Base-by-base conservation (phyloP, 2,888 invertebrate species). In the Arctia plantaginis region DNA sequence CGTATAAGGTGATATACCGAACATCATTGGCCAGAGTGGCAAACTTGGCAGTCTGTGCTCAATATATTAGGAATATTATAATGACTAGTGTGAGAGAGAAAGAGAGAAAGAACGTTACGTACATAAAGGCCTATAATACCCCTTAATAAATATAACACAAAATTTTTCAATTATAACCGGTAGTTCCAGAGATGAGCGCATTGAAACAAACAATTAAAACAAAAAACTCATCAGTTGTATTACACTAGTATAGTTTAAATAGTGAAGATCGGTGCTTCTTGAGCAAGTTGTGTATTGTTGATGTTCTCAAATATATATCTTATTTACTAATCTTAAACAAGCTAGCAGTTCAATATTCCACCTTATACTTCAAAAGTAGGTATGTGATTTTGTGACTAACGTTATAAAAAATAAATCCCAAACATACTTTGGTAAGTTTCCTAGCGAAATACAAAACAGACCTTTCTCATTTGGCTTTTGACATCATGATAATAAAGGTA, bases 401-500 rank as follows among this genome's bases (percentile, higher is more conserved):
- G 15, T 66, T 39, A 35, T 66, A 66, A 66, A 66, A 39, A 20
- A 12, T 47, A 47, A 18, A 44, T 44, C 12, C 1, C 1, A 66
- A 66, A 4, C 39, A 39, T 18, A 44, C 18, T 44, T 27, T 44
- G 20, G 66, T 44, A 51, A 33, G 30, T 20, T 35, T 55, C 23
- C 18, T 62, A 55, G 27, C 13, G 39, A 30, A 55, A 70, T 73
- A 73, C 51, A 69, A 71, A 71, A 33, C 59, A 68, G 44, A 64
- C 79, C 83, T 76, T 81, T 78, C 77, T 69, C 76, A 76, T 81
- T 83, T 77, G 80, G 77, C 78, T 77, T 70, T 70, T 76, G 83
- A 83, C 81, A 81, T 75, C 80, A 75, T 73, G 83, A 83, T 83
- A 85, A 76, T 82, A 77, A 82, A 85, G 73, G 72, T 65, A 81